Conservation (phyloP, 2,888 invertebrate genomes). For the Zeuzera pyrina region DNA sequence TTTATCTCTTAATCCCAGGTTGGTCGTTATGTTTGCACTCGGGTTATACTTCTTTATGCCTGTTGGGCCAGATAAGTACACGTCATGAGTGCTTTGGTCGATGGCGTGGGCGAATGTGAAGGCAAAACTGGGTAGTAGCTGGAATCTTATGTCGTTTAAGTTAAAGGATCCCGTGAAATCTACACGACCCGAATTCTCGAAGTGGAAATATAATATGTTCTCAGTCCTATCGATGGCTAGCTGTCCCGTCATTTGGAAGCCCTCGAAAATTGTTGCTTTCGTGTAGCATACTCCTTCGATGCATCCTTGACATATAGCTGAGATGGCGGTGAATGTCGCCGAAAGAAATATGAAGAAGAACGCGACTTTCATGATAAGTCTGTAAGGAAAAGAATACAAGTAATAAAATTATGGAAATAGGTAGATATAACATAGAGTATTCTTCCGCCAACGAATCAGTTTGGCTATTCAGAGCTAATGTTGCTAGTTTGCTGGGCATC, state of each 20-base stretch:
- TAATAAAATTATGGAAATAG: no score
- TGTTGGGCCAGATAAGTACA: conserved; percentile 37
- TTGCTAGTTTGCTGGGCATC: no score
- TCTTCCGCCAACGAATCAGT: no score
- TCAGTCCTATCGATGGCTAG: conserved; percentile 39
- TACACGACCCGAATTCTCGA: conserved; percentile 22
- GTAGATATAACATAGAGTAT: no score
- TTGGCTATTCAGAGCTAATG: no score
- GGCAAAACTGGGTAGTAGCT: conserved; percentile 28
- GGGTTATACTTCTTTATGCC: conserved; percentile 40
- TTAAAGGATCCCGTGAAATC: conserved; percentile 43
- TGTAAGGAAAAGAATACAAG: no score
- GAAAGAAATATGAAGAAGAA: conserved; percentile 2
- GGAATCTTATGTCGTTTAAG: conserved; percentile 32
- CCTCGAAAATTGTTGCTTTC: conserved; percentile 30
- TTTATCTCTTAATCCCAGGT: conserved; percentile 31
- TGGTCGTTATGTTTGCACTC: conserved; percentile 22
- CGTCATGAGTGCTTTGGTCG: conserved; percentile 33
- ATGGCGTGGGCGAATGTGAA: conserved; percentile 47
- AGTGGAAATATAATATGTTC: conserved; percentile 46
- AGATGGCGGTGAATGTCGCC: conserved; percentile 8
- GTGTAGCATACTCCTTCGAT: conserved; percentile 41
- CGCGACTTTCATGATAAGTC: no score
- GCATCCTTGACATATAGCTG: conserved; percentile 38
- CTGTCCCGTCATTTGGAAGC: conserved; percentile 40